Conservation (phyloP, 1,140 invertebrate genomes). For the Pseudomyrmex cubaensis region DNA sequence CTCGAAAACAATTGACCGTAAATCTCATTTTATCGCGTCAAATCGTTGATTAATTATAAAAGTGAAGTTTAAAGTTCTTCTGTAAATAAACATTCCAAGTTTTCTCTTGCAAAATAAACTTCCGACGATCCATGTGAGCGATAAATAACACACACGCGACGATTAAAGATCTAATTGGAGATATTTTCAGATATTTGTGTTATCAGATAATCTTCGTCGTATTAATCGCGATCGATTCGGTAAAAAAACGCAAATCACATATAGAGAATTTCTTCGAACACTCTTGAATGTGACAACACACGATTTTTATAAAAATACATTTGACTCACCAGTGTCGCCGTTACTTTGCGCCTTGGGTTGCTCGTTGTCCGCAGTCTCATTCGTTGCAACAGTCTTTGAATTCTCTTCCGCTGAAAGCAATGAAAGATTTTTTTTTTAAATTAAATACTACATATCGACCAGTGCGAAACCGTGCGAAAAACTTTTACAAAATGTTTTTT, state of each 20-base stretch:
- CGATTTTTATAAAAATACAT: not conserved
- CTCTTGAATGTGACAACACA: no score
- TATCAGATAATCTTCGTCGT: not conserved
- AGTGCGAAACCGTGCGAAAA: no score
- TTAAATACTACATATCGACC: not conserved
- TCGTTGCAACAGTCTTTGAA: slow-evolving; percentile 31
- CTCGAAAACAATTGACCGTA: not conserved
- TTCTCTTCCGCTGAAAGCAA: slow-evolving; percentile 61
- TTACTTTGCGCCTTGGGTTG: slow-evolving; percentile 61
- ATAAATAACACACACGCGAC: not conserved
- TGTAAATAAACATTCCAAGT: no score
- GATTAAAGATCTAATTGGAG: slow-evolving; percentile 11
- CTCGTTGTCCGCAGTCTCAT: slow-evolving; percentile 59
- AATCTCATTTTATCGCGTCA: not conserved
- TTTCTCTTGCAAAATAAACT: not conserved
- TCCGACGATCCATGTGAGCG: not conserved
- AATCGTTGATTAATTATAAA: not conserved
- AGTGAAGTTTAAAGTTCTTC: no score
- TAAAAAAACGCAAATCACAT: not conserved
- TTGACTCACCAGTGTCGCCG: slow-evolving; percentile 76
- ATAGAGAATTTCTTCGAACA: no score
- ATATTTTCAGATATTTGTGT: slow-evolving; percentile 1
- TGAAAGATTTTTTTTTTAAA: not conserved
- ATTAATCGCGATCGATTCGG: not conserved
- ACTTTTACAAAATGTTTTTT: no score